A percentile compares a stretch with the other conserved stretches of the same genome.
Evolutionary conservation across 2,113 vertebrate species (phyloP).

Genomic region (Paralichthys olivaceus): DNA sequence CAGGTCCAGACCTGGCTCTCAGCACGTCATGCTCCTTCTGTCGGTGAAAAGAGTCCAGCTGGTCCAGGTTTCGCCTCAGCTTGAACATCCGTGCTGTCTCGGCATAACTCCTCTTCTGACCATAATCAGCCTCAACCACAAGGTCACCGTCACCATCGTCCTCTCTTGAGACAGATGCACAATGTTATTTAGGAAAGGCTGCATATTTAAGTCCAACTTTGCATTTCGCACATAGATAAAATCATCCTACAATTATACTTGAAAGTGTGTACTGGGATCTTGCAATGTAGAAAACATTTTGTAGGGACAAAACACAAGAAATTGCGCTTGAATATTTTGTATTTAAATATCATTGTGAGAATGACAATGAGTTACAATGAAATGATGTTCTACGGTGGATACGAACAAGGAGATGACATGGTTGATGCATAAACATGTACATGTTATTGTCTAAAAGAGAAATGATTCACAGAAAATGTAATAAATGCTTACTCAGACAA

Average conservation of each 20-base stretch:
- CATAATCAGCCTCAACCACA: not conserved
- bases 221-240: not conserved
- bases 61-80: constrained; percentile 76
- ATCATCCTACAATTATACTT: not conserved
- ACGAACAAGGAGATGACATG: not conserved
- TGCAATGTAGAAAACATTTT: not conserved
- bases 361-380: not conserved
- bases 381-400: not conserved
- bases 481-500: constrained; percentile 62
- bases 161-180: constrained; percentile 53
- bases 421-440: not conserved
- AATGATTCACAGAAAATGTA: not conserved
- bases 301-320: not conserved
- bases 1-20: constrained; percentile 82
- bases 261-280: not conserved
- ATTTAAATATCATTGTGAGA: not conserved
- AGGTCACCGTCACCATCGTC: not conserved
- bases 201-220: constrained; percentile 10
- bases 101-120: constrained; percentile 25
- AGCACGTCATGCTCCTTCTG: constrained; percentile 81
- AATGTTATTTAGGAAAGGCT: constrained; percentile 28
- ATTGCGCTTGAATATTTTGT: constrained; percentile 7
- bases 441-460: not conserved
- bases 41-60: constrained; percentile 71
- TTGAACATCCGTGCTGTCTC: constrained; percentile 69